Evolutionary conservation across 2,888 invertebrate genomes (phyloP).

Genomic region (Pycnomerus fuliginosus): DNA sequence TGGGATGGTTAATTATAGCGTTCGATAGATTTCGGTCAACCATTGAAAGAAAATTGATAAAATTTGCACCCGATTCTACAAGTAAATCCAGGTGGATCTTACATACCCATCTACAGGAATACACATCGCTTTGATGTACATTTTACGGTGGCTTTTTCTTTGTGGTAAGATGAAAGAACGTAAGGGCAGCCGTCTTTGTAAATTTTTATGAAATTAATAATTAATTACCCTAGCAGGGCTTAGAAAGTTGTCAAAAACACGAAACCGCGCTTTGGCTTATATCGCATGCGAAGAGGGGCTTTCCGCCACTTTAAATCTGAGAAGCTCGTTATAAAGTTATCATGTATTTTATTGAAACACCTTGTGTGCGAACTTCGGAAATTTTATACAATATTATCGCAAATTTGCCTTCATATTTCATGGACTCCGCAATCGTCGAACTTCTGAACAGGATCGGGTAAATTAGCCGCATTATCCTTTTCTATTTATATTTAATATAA

Average conservation of each 20-base stretch:
- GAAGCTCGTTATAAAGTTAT: conserved; percentile 11
- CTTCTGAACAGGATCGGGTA: too few relatives aligned
- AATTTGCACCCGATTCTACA: too few relatives aligned
- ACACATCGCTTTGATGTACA: too few relatives aligned
- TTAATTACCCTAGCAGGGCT: conserved; percentile 15
- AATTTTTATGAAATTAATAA: conserved; percentile 9
- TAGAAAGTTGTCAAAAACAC: conserved; percentile 18
- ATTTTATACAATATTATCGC: background rate
- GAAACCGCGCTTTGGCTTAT: conserved; percentile 11
- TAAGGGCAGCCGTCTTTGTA: background rate
- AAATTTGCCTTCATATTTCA: too few relatives aligned
- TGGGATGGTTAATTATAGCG: too few relatives aligned
- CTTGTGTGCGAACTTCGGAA: conserved; percentile 5
- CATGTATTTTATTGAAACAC: conserved; percentile 6
- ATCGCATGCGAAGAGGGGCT: conserved; percentile 11
- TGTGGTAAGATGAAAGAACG: background rate
- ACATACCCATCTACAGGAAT: too few relatives aligned
- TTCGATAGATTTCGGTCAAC: too few relatives aligned
- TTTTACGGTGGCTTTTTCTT: conserved; percentile 1
- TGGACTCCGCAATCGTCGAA: too few relatives aligned
- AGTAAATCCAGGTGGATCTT: background rate
- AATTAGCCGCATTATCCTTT: too few relatives aligned
- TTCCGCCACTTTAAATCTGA: conserved; percentile 13
- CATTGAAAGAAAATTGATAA: too few relatives aligned
- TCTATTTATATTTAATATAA: too few relatives aligned